Percentiles rank a stretch among this genome's conserved stretches.
Evolutionary conservation across 2,888 invertebrate species (phyloP).

Genomic region (Sicus ferrugineus): DNA sequence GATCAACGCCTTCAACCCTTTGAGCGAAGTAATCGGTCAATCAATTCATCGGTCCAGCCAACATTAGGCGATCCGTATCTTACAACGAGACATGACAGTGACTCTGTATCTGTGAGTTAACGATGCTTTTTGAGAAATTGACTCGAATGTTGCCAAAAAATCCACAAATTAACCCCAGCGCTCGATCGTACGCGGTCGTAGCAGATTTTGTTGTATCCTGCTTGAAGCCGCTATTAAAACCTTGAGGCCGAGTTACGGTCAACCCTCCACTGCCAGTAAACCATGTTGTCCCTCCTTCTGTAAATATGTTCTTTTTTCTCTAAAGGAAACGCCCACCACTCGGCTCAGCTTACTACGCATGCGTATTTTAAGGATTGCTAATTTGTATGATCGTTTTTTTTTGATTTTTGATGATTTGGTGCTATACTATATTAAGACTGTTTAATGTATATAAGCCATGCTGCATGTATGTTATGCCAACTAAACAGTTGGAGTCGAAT

Average conservation of each 20-base stretch:
- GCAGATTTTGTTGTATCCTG: constrained; percentile 33
- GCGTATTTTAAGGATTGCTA: constrained; percentile 11
- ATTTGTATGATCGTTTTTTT: background rate
- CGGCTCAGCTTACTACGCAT: constrained; percentile 26
- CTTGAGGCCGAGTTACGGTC: constrained; percentile 26
- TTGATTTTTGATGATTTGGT: background rate
- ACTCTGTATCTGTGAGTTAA: constrained; percentile 7
- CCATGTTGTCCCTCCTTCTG: constrained; percentile 62
- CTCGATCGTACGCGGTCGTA: constrained; percentile 18
- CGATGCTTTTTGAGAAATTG: background rate
- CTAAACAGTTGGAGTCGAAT: constrained; percentile 4
- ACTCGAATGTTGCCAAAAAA: constrained; percentile 5
- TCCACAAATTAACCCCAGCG: background rate
- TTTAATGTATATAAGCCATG: background rate
- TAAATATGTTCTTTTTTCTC: constrained; percentile 33
- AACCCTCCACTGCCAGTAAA: constrained; percentile 40
- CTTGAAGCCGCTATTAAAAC: constrained; percentile 26
- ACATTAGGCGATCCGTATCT: background rate
- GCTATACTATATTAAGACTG: background rate
- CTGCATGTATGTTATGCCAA: constrained; percentile 17
- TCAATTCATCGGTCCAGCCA: background rate
- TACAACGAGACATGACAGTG: background rate
- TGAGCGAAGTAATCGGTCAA: background rate
- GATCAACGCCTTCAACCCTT: background rate
- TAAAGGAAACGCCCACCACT: background rate